A percentile compares a stretch with the other conserved stretches of the same genome.
These are phyloP conservation scores for Cyclura pinguis DNA, from an alignment of 2,797 vertebrate genomes.

Conservation along the genomic window DNA sequence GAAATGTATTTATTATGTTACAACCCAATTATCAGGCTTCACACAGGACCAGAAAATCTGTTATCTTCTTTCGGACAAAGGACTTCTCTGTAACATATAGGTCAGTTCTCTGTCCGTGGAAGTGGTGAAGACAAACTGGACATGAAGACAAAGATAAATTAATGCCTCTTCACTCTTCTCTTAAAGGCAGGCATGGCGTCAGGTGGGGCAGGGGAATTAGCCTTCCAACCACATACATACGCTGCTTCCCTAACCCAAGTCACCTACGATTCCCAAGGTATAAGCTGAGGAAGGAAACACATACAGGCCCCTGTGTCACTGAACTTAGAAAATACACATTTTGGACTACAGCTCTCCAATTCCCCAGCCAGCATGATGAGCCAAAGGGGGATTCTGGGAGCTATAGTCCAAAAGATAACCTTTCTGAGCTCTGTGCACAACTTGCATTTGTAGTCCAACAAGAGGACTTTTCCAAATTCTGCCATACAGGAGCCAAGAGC, in stretches of 20 bases:
- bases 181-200: background rate
- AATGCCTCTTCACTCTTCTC: background rate
- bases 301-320: background rate
- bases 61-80: background rate
- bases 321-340: no score
- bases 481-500: no score
- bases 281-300: background rate
- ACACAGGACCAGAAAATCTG: background rate
- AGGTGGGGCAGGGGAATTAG: background rate
- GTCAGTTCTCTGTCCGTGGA: background rate
- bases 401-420: no score
- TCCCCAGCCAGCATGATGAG: no score
- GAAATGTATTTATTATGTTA: slow-evolving; percentile 12
- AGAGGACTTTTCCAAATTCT: no score
- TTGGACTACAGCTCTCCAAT: no score
- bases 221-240: background rate
- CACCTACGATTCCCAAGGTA: background rate
- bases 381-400: no score
- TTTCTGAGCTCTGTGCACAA: no score
- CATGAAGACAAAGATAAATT: background rate
- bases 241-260: background rate
- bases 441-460: no score
- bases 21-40: slow-evolving; percentile 12
- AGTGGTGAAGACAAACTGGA: background rate
- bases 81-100: background rate